These are phyloP conservation scores for Menidia beryllina DNA, from an alignment of 2,113 vertebrate genomes.

Conservation along the genomic window DNA sequence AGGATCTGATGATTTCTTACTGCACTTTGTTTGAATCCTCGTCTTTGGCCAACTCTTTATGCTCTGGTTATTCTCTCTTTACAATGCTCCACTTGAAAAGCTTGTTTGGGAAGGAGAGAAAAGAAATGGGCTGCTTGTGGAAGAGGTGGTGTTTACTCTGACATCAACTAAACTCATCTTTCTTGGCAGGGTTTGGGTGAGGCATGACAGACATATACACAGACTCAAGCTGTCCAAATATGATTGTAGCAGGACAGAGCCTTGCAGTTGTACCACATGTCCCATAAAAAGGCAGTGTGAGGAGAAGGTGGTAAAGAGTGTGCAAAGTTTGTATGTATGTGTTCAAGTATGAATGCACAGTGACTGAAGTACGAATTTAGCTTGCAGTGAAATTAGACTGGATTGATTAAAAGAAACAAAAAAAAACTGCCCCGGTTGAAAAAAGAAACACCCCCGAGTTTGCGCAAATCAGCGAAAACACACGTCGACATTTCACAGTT, in stretches of 20 bases:
- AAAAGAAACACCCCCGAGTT: slow-evolving; percentile 32
- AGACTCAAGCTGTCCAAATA: slow-evolving; percentile 85
- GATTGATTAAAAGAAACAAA: slow-evolving; percentile 39
- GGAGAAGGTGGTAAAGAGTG: slow-evolving; percentile 41
- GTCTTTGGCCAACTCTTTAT: slow-evolving; percentile 1
- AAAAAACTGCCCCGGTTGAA: background rate
- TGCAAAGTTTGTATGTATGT: slow-evolving; percentile 32
- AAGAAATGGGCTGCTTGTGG: slow-evolving; percentile 51
- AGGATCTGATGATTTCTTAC: slow-evolving; percentile 6
- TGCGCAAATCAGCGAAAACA: slow-evolving; percentile 57
- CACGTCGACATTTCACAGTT: slow-evolving; percentile 72
- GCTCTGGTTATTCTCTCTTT: background rate
- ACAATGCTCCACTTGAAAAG: slow-evolving; percentile 37
- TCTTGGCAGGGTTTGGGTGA: slow-evolving; percentile 75
- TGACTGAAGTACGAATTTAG: slow-evolving; percentile 8
- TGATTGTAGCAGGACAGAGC: slow-evolving; percentile 55
- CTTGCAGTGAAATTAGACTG: slow-evolving; percentile 32
- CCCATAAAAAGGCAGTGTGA: slow-evolving; percentile 70
- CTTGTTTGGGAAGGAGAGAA: slow-evolving; percentile 26
- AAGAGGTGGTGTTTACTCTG: slow-evolving; percentile 65
- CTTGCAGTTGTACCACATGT: slow-evolving; percentile 72
- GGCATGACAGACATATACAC: slow-evolving; percentile 81
- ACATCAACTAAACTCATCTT: slow-evolving; percentile 78
- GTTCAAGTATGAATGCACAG: slow-evolving; percentile 41
- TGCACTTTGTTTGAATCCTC: slow-evolving; percentile 18